Percentiles rank a stretch among this genome's conserved stretches.
Conservation (phyloP, 2,797 vertebrate genomes). For the Halcyon chelicuti region DNA sequence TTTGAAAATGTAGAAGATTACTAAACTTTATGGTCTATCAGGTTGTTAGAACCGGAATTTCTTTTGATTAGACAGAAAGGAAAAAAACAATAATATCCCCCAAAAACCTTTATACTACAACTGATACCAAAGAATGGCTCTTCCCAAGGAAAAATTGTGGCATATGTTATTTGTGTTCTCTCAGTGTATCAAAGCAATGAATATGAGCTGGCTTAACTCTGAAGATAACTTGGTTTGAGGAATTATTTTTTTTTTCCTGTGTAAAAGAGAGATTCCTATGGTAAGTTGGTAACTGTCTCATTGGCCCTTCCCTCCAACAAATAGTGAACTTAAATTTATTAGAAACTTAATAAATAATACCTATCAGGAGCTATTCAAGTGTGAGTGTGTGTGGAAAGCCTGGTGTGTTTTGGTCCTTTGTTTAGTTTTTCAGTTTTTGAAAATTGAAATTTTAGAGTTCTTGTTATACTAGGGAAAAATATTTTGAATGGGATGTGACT, state of each 20-base stretch:
- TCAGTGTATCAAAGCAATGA: neutral
- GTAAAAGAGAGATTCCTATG: neutral
- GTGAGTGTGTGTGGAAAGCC: neutral
- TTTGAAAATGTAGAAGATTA: neutral
- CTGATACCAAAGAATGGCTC: neutral
- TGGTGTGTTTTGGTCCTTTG: neutral
- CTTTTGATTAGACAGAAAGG: neutral
- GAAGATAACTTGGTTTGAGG: neutral
- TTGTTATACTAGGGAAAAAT: neutral
- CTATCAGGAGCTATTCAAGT: neutral
- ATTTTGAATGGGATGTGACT: neutral
- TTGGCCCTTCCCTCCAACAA: neutral
- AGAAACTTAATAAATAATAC: neutral
- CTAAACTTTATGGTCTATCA: neutral
- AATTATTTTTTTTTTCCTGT: neutral
- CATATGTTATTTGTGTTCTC: neutral
- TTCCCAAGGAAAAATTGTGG: neutral
- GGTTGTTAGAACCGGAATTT: neutral
- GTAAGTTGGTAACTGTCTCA: neutral
- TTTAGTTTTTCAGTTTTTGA: neutral
- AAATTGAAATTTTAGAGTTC: neutral
- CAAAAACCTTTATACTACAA: neutral
- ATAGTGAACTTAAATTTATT: neutral
- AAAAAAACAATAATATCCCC: neutral
- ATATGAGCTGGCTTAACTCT: neutral